phyloP scores from a whole-genome alignment of 2,888 invertebrate genomes.

The Eledone cirrhosa region DNA sequence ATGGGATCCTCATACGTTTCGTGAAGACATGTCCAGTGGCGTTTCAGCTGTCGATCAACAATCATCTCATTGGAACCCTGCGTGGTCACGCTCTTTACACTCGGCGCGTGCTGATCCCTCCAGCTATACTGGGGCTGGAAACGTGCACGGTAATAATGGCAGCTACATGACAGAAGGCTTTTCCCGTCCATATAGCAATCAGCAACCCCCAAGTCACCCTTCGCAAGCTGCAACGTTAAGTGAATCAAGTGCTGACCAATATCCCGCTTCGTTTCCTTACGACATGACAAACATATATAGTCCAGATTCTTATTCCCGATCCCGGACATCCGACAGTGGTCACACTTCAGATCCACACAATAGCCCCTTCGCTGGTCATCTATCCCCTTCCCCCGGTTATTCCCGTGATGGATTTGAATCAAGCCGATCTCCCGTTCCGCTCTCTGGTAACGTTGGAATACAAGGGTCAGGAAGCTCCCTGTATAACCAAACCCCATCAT shows the following conservation, averaged over 20 bases:
- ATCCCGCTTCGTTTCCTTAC: constrained; percentile 12
- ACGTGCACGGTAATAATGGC: constrained; percentile 24
- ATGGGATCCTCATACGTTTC: constrained; percentile 15
- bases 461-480: background rate
- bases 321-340: constrained; percentile 8
- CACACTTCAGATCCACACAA: constrained; percentile 24
- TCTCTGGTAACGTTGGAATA: constrained; percentile 17
- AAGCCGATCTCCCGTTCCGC: constrained; percentile 22
- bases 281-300: constrained; percentile 24
- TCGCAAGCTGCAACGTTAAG: background rate
- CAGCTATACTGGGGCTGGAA: constrained; percentile 3
- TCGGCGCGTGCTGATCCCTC: constrained; percentile 15
- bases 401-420: constrained; percentile 25
- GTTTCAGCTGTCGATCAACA: background rate
- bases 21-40: constrained; percentile 13
- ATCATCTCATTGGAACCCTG: constrained; percentile 24
- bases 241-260: constrained; percentile 15
- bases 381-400: constrained; percentile 25
- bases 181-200: constrained; percentile 28
- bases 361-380: constrained; percentile 21
- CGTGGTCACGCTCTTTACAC: constrained; percentile 21
- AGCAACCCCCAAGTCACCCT: background rate
- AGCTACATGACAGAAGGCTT: constrained; percentile 27
- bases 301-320: constrained; percentile 5
- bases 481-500: constrained; percentile 17